A percentile compares a stretch with the other conserved stretches of the same genome.
These are phyloP conservation scores for Magallana gigas DNA, from an alignment of 1,140 invertebrate genomes.

Conservation along the genomic window DNA sequence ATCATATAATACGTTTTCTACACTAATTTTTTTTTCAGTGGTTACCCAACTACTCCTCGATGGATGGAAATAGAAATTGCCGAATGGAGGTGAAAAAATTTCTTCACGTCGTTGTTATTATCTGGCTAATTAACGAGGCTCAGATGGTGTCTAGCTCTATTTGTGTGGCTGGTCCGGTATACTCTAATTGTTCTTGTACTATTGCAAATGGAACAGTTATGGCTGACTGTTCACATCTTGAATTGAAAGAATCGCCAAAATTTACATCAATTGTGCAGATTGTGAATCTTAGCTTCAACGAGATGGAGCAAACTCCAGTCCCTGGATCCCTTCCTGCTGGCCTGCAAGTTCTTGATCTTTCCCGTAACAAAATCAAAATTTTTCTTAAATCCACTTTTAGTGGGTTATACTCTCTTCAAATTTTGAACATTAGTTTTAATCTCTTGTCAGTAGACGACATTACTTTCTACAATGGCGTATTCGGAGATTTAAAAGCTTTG, in stretches of 20 bases:
- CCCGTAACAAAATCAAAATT: background rate
- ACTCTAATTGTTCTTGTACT: no score
- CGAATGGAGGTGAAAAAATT: no score
- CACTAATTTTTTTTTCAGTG: no score
- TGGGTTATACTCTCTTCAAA: background rate
- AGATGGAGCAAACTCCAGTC: background rate
- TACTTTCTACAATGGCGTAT: no score
- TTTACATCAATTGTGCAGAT: background rate
- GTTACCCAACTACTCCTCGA: no score
- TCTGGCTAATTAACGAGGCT: no score
- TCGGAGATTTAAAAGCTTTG: no score
- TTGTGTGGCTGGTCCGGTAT: no score
- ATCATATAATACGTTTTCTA: no score
- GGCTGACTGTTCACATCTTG: background rate
- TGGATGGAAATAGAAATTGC: no score
- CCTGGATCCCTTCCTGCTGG: background rate
- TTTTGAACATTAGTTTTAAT: background rate
- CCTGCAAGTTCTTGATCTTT: background rate
- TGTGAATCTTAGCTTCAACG: background rate
- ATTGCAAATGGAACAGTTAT: background rate
- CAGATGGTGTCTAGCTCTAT: no score
- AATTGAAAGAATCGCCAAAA: background rate
- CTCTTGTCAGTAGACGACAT: background rate
- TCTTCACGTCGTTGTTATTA: no score
- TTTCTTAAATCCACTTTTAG: background rate